phyloP scores from a whole-genome alignment of 2,797 vertebrate genomes.

The Pseudochirops cupreus region DNA sequence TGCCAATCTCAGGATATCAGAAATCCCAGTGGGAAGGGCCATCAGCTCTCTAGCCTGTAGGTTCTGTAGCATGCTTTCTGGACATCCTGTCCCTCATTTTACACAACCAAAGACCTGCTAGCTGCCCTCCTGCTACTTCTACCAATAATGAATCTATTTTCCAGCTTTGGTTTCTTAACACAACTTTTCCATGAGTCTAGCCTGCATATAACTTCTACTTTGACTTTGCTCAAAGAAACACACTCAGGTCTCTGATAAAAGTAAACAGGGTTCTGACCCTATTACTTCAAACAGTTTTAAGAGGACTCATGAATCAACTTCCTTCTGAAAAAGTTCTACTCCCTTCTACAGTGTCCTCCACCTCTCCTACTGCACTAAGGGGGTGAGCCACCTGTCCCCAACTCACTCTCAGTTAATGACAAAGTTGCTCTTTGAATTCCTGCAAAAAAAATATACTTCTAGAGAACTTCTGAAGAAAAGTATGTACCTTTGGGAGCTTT shows the following conservation, averaged over 20 bases:
- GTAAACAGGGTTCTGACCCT: not conserved
- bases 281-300: not conserved
- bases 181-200: too few relatives aligned
- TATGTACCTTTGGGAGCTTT: constrained; percentile 86
- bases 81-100: not conserved
- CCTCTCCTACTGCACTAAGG: not conserved
- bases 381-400: not conserved
- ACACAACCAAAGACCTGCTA: not conserved
- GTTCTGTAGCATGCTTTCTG: not conserved
- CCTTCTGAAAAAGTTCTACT: constrained; percentile 25
- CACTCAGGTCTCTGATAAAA: not conserved
- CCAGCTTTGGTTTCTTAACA: not conserved
- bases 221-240: constrained; percentile 1
- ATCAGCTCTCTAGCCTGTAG: not conserved
- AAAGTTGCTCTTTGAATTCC: not conserved
- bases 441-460: not conserved
- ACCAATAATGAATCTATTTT: not conserved
- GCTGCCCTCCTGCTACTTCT: not conserved
- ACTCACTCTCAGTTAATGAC: not conserved
- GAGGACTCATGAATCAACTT: not conserved
- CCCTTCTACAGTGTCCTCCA: not conserved
- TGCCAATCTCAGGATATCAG: not conserved
- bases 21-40: not conserved
- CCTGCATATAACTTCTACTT: not conserved
- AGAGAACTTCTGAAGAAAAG: not conserved